These are phyloP conservation scores for Melanotus villosus DNA, from an alignment of 2,888 invertebrate genomes.

Conservation along the genomic window DNA sequence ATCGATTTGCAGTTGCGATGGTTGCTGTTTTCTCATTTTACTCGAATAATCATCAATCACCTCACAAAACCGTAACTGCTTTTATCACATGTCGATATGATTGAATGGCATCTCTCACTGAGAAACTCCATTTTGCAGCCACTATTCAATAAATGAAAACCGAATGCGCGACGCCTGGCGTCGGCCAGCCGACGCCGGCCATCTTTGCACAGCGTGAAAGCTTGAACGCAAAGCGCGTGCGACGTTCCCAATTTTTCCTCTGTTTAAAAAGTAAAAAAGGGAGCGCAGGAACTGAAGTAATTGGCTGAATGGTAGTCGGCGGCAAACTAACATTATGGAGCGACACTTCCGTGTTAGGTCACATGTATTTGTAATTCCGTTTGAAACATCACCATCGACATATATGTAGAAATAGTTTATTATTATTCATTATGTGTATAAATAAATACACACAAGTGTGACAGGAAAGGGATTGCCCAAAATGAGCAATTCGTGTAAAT, in stretches of 20 bases:
- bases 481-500: not conserved
- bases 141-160: slow-evolving; percentile 54
- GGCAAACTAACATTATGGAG: not conserved
- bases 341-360: slow-evolving; percentile 2
- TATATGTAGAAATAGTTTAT: slow-evolving; percentile 22
- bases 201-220: slow-evolving; percentile 32
- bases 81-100: slow-evolving; percentile 32
- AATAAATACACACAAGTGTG: not conserved
- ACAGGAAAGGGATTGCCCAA: not conserved
- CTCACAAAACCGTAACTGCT: slow-evolving; percentile 24
- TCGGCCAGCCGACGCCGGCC: slow-evolving; percentile 57
- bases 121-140: slow-evolving; percentile 55
- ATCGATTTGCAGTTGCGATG: slow-evolving; percentile 64
- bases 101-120: slow-evolving; percentile 28
- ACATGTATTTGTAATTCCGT: slow-evolving; percentile 16
- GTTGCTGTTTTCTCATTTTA: slow-evolving; percentile 49
- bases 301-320: not conserved
- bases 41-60: slow-evolving; percentile 29
- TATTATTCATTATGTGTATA: slow-evolving; percentile 22
- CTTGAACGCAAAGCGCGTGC: not conserved
- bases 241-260: not conserved
- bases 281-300: not conserved
- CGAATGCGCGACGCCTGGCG: slow-evolving; percentile 53
- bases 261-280: not conserved
- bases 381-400: slow-evolving; percentile 12